Base-by-base conservation (phyloP, 2,113 vertebrate species). In the Amphiprion ocellaris region DNA sequence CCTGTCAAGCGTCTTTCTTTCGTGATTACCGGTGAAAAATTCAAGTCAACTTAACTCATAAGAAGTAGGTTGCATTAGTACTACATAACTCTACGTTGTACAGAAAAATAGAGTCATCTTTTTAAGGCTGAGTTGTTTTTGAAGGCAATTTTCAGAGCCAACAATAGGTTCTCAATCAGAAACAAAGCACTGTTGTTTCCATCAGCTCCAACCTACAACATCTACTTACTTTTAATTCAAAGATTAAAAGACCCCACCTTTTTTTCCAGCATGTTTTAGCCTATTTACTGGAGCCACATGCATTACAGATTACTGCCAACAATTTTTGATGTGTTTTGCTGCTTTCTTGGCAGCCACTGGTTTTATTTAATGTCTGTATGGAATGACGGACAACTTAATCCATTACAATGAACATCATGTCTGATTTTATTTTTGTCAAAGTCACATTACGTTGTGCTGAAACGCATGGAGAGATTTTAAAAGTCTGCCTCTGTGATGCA, bases 401-500 rank as follows among this genome's bases (percentile, higher is more conserved):
- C 64, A 81, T 68, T 61, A 78, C 69, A 77, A 77, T 82, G 59
- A 86, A 78, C 68, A 82, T 73, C 55, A 64, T 61, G 55, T 79
- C 81, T 69, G 41, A 73, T 77, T 85, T 77, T 67, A 79, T 79
- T 79, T 81, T 73, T 55, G 44, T 83, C 64, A 73, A 72, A 79
- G 74, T 63, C 70, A 60, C 56, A 28, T 79, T 82, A 60, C 55
- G 24, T 58, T 72, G 62, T 47, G 67, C 28, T 68, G 60, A 70
- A 79, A 80, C 69, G 71, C 72, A n/a, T 62, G 21, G 71, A 67
- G 33, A 61, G 53, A 72, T 60, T 71, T 79, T 77, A 62, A 66
- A 86, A 77, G 69, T 77, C 74, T 74, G 44, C 50, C 55, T 49
- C 62, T 56, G 49, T 77, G 77, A 77, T 76, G 68, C 64, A 65